phyloP scores from a whole-genome alignment of 53 echinoderm and acorn worm species.

The Stichopus horrens region DNA sequence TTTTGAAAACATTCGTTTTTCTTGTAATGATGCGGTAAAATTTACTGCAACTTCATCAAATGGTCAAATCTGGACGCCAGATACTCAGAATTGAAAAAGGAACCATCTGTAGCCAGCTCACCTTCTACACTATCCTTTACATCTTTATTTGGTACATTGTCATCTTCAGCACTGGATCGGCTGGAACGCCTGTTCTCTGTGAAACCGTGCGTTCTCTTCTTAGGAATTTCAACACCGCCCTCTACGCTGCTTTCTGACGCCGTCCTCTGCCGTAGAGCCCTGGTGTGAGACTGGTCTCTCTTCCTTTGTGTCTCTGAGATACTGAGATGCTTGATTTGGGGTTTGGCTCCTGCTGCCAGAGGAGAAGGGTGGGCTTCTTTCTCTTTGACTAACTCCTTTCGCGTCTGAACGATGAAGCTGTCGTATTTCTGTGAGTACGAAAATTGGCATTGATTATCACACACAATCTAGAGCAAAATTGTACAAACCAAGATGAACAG shows the following conservation, averaged over 20 bases:
- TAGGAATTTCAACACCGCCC: conserved; percentile 46
- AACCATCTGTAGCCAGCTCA: neutral
- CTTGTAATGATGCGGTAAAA: too few species aligned
- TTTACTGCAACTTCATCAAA: too few species aligned
- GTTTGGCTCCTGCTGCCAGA: conserved; percentile 69
- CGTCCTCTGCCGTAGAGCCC: conserved; percentile 84
- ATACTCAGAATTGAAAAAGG: neutral
- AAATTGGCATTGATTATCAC: neutral
- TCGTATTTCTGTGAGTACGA: conserved; percentile 74
- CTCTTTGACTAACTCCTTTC: conserved; percentile 74
- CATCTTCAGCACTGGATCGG: conserved; percentile 76
- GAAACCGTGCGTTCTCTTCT: conserved; percentile 53
- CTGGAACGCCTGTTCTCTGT: conserved; percentile 73
- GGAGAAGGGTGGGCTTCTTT: conserved; percentile 46
- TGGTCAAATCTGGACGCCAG: neutral
- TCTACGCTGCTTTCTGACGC: conserved; percentile 89
- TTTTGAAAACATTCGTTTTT: too few species aligned
- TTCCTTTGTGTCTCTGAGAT: conserved; percentile 65
- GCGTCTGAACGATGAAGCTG: conserved; percentile 63
- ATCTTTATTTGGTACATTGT: conserved; percentile 7
- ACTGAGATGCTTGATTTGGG: conserved; percentile 88
- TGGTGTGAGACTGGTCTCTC: conserved; percentile 72
- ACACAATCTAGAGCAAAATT: neutral
- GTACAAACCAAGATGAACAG: neutral
- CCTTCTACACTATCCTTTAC: conserved; percentile 19